Base-by-base conservation (phyloP, 2,113 vertebrate species). In the Anhinga anhinga region DNA sequence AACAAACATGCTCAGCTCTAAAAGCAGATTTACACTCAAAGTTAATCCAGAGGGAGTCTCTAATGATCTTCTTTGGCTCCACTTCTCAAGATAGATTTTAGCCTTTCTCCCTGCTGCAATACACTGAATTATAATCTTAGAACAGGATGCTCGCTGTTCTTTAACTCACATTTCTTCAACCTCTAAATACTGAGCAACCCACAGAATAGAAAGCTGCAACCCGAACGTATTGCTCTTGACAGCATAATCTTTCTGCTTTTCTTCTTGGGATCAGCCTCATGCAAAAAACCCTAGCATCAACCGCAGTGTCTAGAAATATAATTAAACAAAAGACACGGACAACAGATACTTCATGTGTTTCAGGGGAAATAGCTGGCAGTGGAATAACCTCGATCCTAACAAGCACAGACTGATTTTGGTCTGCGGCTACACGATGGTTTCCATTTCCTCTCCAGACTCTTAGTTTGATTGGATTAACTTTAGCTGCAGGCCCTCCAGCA, bases 241-340 rank as follows among this genome's bases (percentile, higher is more conserved):
- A 29, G n/a, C 26, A 7, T 11, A 3, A 47, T 13, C 55, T 11
- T 22, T 16, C 53, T 42, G 40, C 32, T 72, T 50, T 55, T 56
- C 83, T 50, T 12, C 84, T 38, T 9, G 34, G 56, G 40, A 70
- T 65, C 85, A 10, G 30, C 3, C 29, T 32, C 25, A 15, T 3
- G 25, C 32, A 59, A 70, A 70, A 30, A 36, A 1, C 10, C 23
- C 8, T 5, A 6, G 18, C 13, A 13, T 11, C 59, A 62, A 34
- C 10, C 3, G 0, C 2, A 11, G 11, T 0, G 7, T 17, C 59
- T 13, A 23, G 15, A 9, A 18, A 11, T 7, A 61, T 8, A 56
- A 6, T 59, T 25, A 73, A 61, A 69, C n/a, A 67, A 40, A 42
- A 59, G 65, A 17, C 53, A n/a, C 1, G 0, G 9, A 11, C n/a